Percentiles rank a stretch among this genome's conserved stretches.
Conservation (phyloP, 2,797 vertebrate species). For the Myotis vivesi region DNA sequence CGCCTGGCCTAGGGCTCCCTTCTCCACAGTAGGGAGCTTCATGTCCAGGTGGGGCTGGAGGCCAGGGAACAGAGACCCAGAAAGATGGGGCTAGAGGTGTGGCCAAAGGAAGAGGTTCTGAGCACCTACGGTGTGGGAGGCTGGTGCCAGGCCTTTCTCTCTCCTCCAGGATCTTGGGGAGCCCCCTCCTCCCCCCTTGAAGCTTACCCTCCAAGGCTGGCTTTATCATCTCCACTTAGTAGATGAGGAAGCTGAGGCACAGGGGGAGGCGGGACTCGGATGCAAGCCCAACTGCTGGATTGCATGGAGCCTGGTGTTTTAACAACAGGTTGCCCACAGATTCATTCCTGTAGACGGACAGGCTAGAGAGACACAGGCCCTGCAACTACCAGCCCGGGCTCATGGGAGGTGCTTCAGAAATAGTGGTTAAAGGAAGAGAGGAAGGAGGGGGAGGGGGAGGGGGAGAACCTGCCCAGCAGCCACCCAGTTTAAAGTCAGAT, state of each 20-base stretch:
- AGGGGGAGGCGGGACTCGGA: background rate
- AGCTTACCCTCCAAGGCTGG: background rate
- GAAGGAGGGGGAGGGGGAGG: accelerated
- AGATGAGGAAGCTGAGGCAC: background rate
- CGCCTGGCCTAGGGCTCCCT: background rate
- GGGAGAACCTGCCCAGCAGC: accelerated
- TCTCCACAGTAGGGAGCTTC: background rate
- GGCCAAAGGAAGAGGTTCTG: background rate
- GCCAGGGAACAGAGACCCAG: background rate
- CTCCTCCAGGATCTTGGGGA: background rate
- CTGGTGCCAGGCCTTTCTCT: too few relatives aligned
- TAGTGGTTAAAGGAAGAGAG: background rate
- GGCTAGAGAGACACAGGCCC: background rate
- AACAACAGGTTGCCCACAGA: background rate
- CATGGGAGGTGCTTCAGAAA: accelerated
- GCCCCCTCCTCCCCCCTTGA: background rate
- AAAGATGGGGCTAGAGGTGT: background rate
- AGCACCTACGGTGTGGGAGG: background rate
- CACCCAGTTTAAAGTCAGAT: background rate
- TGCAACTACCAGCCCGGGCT: background rate
- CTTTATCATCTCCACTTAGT: background rate
- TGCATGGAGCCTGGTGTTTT: background rate
- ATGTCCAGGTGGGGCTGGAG: background rate
- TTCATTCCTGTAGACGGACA: background rate
- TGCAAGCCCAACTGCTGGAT: background rate